phyloP scores from a whole-genome alignment of 1,140 invertebrate genomes.

The Ips nitidus region DNA sequence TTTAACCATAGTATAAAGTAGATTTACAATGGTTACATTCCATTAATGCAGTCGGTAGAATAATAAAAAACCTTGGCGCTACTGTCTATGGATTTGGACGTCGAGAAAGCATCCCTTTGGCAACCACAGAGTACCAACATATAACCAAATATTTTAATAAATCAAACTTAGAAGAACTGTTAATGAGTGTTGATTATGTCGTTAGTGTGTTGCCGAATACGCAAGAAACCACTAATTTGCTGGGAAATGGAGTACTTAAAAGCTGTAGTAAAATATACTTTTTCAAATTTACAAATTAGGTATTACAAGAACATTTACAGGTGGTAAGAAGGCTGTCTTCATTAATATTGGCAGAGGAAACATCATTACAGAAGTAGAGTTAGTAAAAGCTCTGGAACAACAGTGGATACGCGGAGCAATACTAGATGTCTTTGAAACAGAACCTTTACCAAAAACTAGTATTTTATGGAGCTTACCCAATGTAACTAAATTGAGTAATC shows the following conservation, averaged over 20 bases:
- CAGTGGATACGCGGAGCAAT: constrained; percentile 61
- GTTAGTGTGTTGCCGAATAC: constrained; percentile 61
- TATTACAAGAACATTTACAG: constrained; percentile 25
- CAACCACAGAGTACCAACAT: constrained; percentile 39
- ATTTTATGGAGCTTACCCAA: constrained; percentile 58
- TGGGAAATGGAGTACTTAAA: constrained; percentile 54
- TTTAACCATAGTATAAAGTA: not conserved
- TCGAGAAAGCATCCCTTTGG: constrained; percentile 43
- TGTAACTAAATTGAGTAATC: constrained; percentile 37
- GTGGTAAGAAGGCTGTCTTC: constrained; percentile 52
- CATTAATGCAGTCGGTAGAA: constrained; percentile 50
- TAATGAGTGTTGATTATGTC: constrained; percentile 60
- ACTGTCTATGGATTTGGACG: constrained; percentile 49
- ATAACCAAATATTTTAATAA: constrained; percentile 48
- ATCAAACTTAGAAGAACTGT: constrained; percentile 51
- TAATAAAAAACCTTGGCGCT: constrained; percentile 52
- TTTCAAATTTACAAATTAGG: not conserved
- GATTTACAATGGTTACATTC: not conserved
- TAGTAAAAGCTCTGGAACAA: constrained; percentile 59
- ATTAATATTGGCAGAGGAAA: constrained; percentile 64
- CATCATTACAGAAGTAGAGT: constrained; percentile 57
- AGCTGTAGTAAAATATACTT: constrained; percentile 45
- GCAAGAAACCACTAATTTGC: constrained; percentile 49
- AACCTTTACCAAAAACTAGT: constrained; percentile 58
- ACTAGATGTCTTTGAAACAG: constrained; percentile 61